phyloP scores from a whole-genome alignment of 2,888 invertebrate species.

The Lasioglossum zephyrum region DNA sequence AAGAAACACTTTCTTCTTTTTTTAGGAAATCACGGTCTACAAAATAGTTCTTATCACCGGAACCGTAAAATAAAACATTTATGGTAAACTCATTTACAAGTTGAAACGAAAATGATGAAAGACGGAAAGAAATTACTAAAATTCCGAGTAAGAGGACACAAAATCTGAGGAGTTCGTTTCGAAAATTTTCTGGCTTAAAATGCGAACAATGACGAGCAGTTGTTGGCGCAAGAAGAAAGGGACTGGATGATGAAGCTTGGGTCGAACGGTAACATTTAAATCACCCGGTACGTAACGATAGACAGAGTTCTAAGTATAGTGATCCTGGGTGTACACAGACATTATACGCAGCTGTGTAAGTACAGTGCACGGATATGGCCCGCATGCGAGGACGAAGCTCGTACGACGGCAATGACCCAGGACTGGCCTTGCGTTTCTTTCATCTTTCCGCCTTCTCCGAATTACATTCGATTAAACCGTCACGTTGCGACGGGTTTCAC shows the following conservation, averaged over 20 bases:
- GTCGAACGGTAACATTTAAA: neutral
- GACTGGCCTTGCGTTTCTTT: constrained; percentile 80
- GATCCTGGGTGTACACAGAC: constrained; percentile 38
- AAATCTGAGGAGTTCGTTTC: no score
- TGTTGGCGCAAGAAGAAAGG: neutral
- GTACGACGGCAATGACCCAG: constrained; percentile 81
- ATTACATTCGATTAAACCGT: constrained; percentile 73
- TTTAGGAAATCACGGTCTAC: no score
- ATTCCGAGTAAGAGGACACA: no score
- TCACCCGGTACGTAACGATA: constrained; percentile 64
- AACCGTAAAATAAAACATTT: no score
- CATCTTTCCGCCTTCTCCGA: constrained; percentile 78
- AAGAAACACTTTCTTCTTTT: no score
- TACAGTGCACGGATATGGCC: constrained; percentile 26
- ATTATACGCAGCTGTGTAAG: constrained; percentile 27
- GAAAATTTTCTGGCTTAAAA: no score
- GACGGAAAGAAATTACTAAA: no score
- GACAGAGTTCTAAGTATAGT: constrained; percentile 60
- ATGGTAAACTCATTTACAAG: no score
- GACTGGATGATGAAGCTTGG: neutral
- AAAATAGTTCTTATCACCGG: no score
- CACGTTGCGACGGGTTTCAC: constrained; percentile 50
- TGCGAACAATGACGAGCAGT: no score
- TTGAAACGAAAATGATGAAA: no score
- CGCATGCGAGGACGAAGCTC: constrained; percentile 59